Percentiles rank a stretch among this genome's conserved stretches.
Conservation (phyloP, 2,797 vertebrate genomes). For the Darevskia mixta region DNA sequence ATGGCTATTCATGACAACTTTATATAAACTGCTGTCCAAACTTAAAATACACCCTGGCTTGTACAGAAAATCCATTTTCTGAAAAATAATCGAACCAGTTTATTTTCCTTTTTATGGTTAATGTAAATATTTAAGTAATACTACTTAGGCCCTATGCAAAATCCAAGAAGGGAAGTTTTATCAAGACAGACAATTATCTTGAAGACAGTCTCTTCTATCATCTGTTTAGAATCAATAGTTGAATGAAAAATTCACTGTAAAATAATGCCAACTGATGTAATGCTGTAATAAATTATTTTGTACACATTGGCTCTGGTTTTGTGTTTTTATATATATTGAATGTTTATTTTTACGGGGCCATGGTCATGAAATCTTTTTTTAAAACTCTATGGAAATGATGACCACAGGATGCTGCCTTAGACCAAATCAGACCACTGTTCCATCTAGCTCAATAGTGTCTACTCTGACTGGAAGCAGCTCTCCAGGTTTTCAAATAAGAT, state of each 20-base stretch:
- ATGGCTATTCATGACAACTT: constrained; percentile 62
- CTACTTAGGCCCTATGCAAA: constrained; percentile 73
- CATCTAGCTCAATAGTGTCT: no score
- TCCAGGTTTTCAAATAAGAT: no score
- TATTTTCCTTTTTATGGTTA: constrained; percentile 73
- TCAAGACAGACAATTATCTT: constrained; percentile 75
- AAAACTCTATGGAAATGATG: neutral
- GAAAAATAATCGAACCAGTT: constrained; percentile 64
- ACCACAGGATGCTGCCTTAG: neutral
- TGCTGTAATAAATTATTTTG: constrained; percentile 87
- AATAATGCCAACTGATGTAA: constrained; percentile 77
- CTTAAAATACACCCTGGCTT: constrained; percentile 72
- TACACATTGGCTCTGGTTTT: constrained; percentile 73
- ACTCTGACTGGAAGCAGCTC: neutral
- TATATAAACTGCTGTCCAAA: constrained; percentile 70
- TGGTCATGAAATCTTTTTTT: neutral
- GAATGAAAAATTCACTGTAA: constrained; percentile 77
- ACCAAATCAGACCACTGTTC: no score
- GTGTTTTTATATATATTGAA: constrained; percentile 28
- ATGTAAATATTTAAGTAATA: constrained; percentile 77
- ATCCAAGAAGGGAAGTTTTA: constrained; percentile 74
- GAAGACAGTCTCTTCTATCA: constrained; percentile 71
- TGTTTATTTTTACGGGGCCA: neutral
- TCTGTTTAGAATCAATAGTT: constrained; percentile 72
- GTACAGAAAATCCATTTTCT: constrained; percentile 70